These are phyloP conservation scores for Chironomus striatipennis DNA, from an alignment of 1,140 invertebrate genomes.

Conservation along the genomic window DNA sequence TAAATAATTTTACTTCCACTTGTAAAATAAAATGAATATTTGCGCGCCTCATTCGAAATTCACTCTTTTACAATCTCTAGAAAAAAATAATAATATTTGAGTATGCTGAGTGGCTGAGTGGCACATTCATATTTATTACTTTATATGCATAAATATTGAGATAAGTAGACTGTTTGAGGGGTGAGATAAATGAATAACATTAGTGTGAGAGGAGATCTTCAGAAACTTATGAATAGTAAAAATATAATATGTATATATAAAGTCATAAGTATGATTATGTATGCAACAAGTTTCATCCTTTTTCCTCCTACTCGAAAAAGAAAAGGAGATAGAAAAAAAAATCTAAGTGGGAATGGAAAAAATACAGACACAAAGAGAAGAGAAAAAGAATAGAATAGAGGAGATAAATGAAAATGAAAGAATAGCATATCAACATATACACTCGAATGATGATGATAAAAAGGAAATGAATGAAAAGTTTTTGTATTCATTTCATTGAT, in stretches of 20 bases:
- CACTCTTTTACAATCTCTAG: neutral
- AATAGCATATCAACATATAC: neutral
- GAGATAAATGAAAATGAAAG: neutral
- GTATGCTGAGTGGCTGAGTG: neutral
- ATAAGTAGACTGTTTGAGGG: neutral
- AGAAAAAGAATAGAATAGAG: too few species aligned
- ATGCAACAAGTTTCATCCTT: slow-evolving; percentile 4
- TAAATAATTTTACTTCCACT: neutral
- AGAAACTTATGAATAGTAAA: neutral
- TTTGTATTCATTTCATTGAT: slow-evolving; percentile 1
- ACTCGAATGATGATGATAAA: neutral
- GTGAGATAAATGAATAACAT: neutral
- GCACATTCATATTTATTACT: neutral
- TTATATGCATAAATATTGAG: neutral
- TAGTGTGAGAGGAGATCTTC: neutral
- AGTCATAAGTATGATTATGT: neutral
- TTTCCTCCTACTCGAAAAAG: neutral
- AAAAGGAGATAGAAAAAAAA: neutral
- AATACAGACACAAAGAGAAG: neutral
- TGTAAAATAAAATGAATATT: neutral
- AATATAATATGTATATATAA: too few species aligned
- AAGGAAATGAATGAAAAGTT: slow-evolving; percentile 13
- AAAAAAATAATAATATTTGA: too few species aligned
- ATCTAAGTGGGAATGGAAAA: neutral
- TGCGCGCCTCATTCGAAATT: neutral